Evolutionary conservation across 2,113 vertebrate genomes (phyloP).

Genomic region (Neolamprologus cancellatus): DNA sequence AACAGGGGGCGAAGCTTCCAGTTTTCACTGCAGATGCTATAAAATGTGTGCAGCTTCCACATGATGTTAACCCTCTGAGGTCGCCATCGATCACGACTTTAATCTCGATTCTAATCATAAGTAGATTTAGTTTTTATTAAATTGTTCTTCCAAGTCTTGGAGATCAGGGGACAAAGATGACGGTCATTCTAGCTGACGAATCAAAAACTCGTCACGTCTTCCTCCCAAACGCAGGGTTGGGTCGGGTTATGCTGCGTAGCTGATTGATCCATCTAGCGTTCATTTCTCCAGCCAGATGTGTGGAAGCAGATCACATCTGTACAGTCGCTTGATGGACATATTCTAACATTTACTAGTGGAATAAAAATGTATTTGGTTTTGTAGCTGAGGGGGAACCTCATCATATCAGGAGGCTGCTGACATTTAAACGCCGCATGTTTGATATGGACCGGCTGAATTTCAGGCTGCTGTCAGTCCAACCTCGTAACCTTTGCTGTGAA

Average conservation of each 20-base stretch:
- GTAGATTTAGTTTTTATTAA: background rate
- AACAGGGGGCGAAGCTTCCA: background rate
- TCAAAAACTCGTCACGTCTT: background rate
- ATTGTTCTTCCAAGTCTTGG: background rate
- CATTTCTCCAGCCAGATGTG: background rate
- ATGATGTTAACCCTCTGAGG: background rate
- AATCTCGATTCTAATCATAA: background rate
- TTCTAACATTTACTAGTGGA: background rate
- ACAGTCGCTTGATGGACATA: background rate
- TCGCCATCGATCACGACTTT: background rate
- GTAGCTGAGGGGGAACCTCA: background rate
- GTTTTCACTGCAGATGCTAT: background rate
- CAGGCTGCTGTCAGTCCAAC: background rate
- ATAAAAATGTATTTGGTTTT: background rate
- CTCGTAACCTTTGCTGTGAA: background rate
- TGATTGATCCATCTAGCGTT: background rate
- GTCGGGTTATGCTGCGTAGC: background rate
- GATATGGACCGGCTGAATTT: background rate
- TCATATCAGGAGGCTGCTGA: background rate
- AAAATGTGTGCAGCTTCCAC: background rate
- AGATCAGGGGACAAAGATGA: rapidly evolving
- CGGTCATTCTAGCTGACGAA: rapidly evolving
- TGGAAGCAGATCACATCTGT: background rate
- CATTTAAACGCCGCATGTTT: background rate
- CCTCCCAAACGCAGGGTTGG: background rate